These are phyloP conservation scores for Saimiri boliviensis DNA, from an alignment of 2,113 vertebrate genomes.

Conservation along the genomic window DNA sequence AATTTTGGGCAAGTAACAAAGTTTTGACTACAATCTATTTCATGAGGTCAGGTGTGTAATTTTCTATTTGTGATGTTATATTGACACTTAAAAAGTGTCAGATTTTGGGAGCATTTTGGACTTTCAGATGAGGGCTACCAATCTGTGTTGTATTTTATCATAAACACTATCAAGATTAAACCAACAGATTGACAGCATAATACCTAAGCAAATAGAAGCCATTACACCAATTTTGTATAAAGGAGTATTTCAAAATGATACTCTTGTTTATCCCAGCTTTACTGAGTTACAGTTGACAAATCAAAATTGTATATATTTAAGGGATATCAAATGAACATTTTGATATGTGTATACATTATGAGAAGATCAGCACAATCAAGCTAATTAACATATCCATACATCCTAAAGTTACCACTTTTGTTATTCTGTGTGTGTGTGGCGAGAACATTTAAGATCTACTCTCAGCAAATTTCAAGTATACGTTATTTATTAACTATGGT, in stretches of 20 bases:
- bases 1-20: not conserved
- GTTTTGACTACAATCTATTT: not conserved
- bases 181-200: not conserved
- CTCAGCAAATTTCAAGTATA: not conserved
- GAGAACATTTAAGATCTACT: not conserved
- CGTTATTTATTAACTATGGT: not conserved
- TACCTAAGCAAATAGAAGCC: not conserved
- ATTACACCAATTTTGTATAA: not conserved
- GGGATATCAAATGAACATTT: not conserved
- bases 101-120: not conserved
- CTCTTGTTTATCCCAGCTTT: not conserved
- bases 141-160: not conserved
- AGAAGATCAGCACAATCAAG: not conserved
- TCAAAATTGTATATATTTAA: not conserved
- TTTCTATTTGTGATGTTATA: not conserved
- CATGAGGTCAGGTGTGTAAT: not conserved
- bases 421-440: not conserved
- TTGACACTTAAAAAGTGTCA: not conserved
- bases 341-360: not conserved
- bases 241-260: not conserved
- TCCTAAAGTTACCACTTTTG: not conserved
- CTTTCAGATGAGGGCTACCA: not conserved
- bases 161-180: slow-evolving; percentile 3
- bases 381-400: not conserved
- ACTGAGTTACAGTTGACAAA: not conserved